Base-by-base conservation (phyloP, 2,113 vertebrate genomes). In the Esox niger region DNA sequence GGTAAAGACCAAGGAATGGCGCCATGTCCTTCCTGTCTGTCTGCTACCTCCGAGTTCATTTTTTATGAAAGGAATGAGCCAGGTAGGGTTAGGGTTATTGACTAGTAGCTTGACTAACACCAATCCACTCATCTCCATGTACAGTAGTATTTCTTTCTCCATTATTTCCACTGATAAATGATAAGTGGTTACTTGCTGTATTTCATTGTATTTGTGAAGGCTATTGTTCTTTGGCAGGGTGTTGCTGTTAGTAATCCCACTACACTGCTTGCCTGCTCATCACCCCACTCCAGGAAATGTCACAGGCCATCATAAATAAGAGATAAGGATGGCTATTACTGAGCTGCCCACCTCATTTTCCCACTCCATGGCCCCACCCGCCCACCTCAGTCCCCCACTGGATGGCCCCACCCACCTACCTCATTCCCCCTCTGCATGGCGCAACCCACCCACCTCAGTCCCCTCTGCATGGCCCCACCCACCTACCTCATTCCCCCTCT, bases 261-360 rank as follows among this genome's bases (percentile, higher is more conserved):
- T 15, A 10, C 55, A 11, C n/a, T 61, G 20, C 56, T 62, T 29
- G 47, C 27, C 58, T 23, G 29, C 58, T 31, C 23, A 5, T 30
- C 32, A 26, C 7, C 7, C 11, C 21, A 13, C 35, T 64, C n/a
- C 32, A 55, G 20, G 49, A 75, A 77, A 84, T 79, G 75, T 78
- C 78, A 78, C 76, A 68, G 64, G 71, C 30, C 58, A 30, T 66
- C 73, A 70, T 79, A 68, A 85, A 79, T 79, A 79, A 81, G 73
- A 72, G 70, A 76, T 65, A 66, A 76, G 74, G 69, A 32, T 33
- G 23, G 57, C 66, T 58, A 25, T 43, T 43, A 35, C 55, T 68
- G 56, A 25, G 43, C 61, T 66, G 76, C 72, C 72, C 77, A 62
- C 68, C 74, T 75, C 71, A 57, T 27, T 69, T 77, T 43, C 10